Evolutionary conservation across 2,113 vertebrate species (phyloP), one percentile per base, ranked within the genome.

Genomic region (Leptosomus discolor): DNA sequence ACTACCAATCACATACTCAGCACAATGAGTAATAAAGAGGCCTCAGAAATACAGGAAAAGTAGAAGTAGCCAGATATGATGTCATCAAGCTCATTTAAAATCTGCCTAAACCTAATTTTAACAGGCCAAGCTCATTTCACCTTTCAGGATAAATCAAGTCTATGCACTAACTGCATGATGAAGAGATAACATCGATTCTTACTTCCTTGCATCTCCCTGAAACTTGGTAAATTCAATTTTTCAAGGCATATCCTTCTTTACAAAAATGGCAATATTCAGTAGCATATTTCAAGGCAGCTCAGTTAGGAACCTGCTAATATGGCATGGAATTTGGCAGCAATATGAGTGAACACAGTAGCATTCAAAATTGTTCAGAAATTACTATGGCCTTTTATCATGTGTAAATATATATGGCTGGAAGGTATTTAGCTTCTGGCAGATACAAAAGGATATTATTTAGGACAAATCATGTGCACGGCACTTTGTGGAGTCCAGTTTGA

Each of bases 61-160:
- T 34, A 74, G 46, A 77, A 80, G 37, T 9, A 30, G 64, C 83
- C 91, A 92, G 76, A 26, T 84, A 81, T 87, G 86, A 96, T 74
- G 60, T 91, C 89, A 96, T 50, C 58, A 56, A 81, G 68, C 51
- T 95, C 43, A 84, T 94, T 89, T 78, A 67, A 92, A 94, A 92
- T 51, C 60, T 84, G 54, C 83, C 68, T 95, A 81, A 54, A 61
- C 39, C n/a, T 84, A 84, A 89, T 91, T 91, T 34, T 24, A 78
- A 60, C 51, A 70, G 91, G 68, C 23, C 51, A 84, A 71, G 48
- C 46, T 81, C 29, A 77, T 81, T 82, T 36, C 58, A 81, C 60
- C 51, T 84, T 74, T 34, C 51, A 81, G 73, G 21, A 78, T 81
- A 92, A 94, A 96, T 91, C 86, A 91, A 81, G 20, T 29, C 75